A percentile compares a stretch with the other conserved stretches of the same genome.
Conservation (phyloP, 1,140 invertebrate genomes). For the Drosophila oshimai region DNA sequence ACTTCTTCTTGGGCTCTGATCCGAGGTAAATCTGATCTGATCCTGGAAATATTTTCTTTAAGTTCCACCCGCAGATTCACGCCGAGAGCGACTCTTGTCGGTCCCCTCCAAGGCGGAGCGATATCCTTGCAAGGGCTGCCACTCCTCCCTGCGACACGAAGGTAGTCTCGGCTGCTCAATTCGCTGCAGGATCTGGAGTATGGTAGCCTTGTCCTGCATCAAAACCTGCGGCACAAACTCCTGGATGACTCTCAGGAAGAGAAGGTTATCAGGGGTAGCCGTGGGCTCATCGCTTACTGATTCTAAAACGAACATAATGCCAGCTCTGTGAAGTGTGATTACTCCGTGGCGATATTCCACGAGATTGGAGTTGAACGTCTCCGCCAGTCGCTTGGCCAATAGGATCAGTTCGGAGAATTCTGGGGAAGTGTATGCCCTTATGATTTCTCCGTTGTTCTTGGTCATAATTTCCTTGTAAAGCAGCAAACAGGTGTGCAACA, state of each 20-base stretch:
- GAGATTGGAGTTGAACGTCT: constrained; percentile 8
- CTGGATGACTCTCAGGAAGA: constrained; percentile 34
- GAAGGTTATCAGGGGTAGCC: constrained; percentile 13
- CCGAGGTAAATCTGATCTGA: too few relatives aligned
- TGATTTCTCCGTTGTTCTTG: neutral
- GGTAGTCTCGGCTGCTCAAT: constrained; percentile 18
- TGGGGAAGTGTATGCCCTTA: neutral
- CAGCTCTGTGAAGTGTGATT: constrained; percentile 31
- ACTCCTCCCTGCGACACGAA: neutral
- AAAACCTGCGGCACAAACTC: constrained; percentile 52
- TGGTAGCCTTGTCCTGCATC: constrained; percentile 25
- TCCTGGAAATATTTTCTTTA: neutral
- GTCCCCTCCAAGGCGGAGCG: constrained; percentile 9
- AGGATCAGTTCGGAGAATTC: constrained; percentile 27
- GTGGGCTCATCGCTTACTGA: neutral
- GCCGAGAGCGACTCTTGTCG: neutral
- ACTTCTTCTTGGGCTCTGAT: too few relatives aligned
- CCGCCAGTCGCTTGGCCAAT: constrained; percentile 21
- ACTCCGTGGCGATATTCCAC: constrained; percentile 17
- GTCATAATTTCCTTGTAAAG: constrained; percentile 6
- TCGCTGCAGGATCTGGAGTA: constrained; percentile 6
- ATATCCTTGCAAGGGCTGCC: constrained; percentile 32
- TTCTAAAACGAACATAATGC: constrained; percentile 43
- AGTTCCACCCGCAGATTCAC: neutral
- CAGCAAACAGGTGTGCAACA: constrained; percentile 45